Evolutionary conservation across 2,888 invertebrate genomes (phyloP).

Genomic region (Apamea monoglypha): DNA sequence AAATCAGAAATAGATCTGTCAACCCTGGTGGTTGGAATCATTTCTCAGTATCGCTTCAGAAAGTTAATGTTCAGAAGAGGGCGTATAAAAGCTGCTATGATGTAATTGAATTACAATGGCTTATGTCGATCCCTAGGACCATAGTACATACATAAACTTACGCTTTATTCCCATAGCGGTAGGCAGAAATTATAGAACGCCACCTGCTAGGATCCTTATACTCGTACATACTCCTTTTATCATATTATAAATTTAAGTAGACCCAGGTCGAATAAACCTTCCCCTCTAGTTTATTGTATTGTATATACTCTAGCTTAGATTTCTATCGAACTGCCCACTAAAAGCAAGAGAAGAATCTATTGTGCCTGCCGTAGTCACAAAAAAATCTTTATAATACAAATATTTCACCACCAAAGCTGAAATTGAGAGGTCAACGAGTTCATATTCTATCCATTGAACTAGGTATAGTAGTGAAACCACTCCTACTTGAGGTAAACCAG

Average conservation of each 20-base stretch:
- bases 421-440: constrained; percentile 34
- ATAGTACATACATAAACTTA: not conserved
- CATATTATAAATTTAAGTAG: not conserved
- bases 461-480: constrained; percentile 27
- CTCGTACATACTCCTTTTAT: too few species aligned
- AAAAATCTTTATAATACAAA: not conserved
- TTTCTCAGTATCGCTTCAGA: not conserved
- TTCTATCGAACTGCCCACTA: too few species aligned
- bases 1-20: not conserved
- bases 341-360: not conserved
- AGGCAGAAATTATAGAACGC: too few species aligned
- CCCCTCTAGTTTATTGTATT: not conserved
- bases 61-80: not conserved
- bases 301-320: too few species aligned
- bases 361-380: not conserved
- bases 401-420: not conserved
- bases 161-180: not conserved
- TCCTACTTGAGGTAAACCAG: constrained; percentile 15
- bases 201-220: too few species aligned
- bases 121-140: not conserved
- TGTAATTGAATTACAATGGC: not conserved
- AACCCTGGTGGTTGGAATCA: not conserved
- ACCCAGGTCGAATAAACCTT: too few species aligned
- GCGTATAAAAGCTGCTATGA: not conserved
- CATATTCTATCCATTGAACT: constrained; percentile 14